Base-by-base conservation (phyloP, 1,140 invertebrate species). In the Hyles vespertilio region DNA sequence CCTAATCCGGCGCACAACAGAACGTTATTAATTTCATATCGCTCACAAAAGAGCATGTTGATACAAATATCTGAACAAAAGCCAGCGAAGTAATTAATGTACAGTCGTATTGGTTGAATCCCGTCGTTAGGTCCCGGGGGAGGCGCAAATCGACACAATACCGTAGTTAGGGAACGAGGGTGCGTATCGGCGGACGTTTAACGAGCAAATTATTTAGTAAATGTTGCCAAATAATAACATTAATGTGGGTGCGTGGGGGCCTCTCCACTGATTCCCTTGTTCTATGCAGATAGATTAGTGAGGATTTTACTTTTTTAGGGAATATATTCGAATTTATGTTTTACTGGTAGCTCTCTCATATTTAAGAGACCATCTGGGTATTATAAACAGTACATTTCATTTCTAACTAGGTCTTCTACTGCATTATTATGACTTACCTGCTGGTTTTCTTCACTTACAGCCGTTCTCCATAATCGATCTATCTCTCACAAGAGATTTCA, bases 181-280 rank as follows among this genome's bases (percentile, higher is more conserved):
- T 58, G 57, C 59, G 61, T 57, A 81, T 82, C 81, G 74, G 80
- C 80, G 59, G 79, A 74, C 79, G 79, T 85, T 86, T 88, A 86
- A 86, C 85, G 85, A 86, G 81, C 79, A 81, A 86, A 88, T 88
- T 84, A 87, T 86, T 88, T 85, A 85, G 79, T 88, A 86, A 88
- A 88, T 85, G 85, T 86, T 85, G 77, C 79, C 81, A 86, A 88
- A 86, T 88, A 86, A 86, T 86, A 84, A 88, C 79, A 88, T 88
- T 85, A 85, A 76, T 80, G 79, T 72, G 32, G 47, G n/a, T 51
- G 5, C 12, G 51, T 33, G 57, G n/a, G 40, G 58, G 46, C 36
- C 36, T 40, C 36, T 40, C 36, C 36, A 40, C 36, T 40, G 36
- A 5, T 40, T 40, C 36, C 8, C 36, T 40, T 40, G 36, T 40